Conservation (phyloP, 2,888 invertebrate species). For the Cecidostiba fungosa region DNA sequence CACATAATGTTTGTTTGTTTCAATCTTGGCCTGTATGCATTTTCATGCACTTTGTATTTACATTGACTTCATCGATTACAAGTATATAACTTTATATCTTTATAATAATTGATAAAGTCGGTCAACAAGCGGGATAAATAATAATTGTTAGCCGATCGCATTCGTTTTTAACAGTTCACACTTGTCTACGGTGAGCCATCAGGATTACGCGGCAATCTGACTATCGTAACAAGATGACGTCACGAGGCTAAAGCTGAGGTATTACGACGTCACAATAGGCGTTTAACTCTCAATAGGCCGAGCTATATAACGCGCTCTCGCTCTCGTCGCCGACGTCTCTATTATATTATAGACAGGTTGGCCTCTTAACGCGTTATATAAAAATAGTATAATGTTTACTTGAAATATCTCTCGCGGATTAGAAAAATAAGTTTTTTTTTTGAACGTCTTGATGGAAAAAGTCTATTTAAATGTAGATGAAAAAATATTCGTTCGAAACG, state of each 20-base stretch:
- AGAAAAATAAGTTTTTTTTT: not conserved
- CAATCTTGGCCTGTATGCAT: not conserved
- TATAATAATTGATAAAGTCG: not conserved
- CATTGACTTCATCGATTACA: not conserved
- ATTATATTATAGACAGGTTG: not conserved
- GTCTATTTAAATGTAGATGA: too few species aligned
- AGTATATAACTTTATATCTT: not conserved
- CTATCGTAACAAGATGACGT: constrained; percentile 35
- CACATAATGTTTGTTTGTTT: not conserved
- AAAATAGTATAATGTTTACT: constrained; percentile 7
- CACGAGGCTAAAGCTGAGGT: constrained; percentile 25
- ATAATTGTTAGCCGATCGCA: not conserved
- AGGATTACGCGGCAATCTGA: not conserved
- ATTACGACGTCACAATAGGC: constrained; percentile 41
- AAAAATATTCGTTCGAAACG: too few species aligned
- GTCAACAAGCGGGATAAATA: not conserved
- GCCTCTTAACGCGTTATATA: constrained; percentile 19
- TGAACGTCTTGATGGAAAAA: not conserved
- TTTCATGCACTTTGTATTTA: not conserved
- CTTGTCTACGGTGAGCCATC: not conserved
- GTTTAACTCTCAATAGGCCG: constrained; percentile 34
- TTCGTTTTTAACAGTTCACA: not conserved
- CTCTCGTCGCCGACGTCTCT: not conserved
- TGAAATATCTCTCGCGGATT: not conserved
- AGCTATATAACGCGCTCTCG: not conserved